A percentile compares a stretch with the other conserved stretches of the same genome.
phyloP scores from a whole-genome alignment of 1,140 invertebrate species.

The Bradysia coprophila region DNA sequence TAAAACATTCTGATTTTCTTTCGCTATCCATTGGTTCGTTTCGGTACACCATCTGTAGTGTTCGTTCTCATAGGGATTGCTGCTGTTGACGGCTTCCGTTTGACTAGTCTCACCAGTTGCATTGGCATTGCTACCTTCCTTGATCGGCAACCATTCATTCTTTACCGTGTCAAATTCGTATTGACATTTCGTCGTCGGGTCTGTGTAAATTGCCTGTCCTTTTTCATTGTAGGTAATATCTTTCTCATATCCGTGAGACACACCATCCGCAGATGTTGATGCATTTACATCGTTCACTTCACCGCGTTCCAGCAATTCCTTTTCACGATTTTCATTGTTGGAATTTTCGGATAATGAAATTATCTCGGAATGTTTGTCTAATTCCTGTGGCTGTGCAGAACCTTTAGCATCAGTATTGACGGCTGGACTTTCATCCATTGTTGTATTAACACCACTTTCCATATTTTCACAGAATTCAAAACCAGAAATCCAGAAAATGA shows the following conservation, averaged over 20 bases:
- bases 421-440: no score
- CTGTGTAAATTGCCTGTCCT: constrained; percentile 50
- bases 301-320: background rate
- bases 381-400: no score
- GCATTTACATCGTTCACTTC: background rate
- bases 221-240: constrained; percentile 41
- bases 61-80: constrained; percentile 41
- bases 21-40: constrained; percentile 40
- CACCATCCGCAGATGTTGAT: background rate
- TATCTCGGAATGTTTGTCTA: no score
- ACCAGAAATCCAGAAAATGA: no score
- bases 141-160: constrained; percentile 31
- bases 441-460: no score
- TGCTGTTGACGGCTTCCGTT: constrained; percentile 35
- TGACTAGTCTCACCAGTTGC: constrained; percentile 9
- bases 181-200: constrained; percentile 41
- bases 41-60: constrained; percentile 47
- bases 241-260: constrained; percentile 23
- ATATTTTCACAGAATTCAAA: no score
- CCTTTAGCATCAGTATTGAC: no score
- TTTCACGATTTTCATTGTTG: constrained; percentile 1
- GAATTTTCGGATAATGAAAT: constrained; percentile 1
- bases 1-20: constrained; percentile 12
- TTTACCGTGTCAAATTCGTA: constrained; percentile 43
- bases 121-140: constrained; percentile 6